Base-by-base conservation (phyloP, 1,140 invertebrate species). In the Probaryconus sp. region DNA sequence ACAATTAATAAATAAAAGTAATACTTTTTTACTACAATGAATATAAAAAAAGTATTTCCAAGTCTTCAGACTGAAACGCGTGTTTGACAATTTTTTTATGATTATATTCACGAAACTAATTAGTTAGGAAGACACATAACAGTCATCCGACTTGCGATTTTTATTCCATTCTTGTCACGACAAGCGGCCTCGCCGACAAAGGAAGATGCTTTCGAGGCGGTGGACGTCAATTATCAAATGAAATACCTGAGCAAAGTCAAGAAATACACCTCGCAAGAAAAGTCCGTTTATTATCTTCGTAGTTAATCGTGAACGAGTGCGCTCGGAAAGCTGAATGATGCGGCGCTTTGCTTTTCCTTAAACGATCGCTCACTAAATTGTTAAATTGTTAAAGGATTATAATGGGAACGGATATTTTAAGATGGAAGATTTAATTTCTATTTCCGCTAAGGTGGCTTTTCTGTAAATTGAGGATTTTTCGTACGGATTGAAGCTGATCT, bases 401-500 rank as follows among this genome's bases (percentile, higher is more conserved):
- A 16, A 3, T 7, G 14, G 14, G 7, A 4, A 31, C 31, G n/a
- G 26, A 31, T 16, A 13, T n/a, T 24, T 9, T 0, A 31, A 28
- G 16, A 24, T 11, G 26, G 17, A 43, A 30, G 6, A n/a, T n/a
- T n/a, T n/a, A n/a, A n/a, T n/a, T n/a, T 18, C 16, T 17, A 1
- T 3, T 6, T 16, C 16, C 26, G 21, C 26, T 9, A 28, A 33
- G 31, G 5, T 10, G 3, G n/a, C 30, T 50, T 42, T 47, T 26
- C n/a, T 28, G 37, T 24, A 18, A 14, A 35, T 42, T 28, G 40
- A 7, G 13, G 45, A 33, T 43, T 56, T 60, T 48, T 64, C 30
- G 35, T 35, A 26, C 35, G 37, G 20, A 31, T 72, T 47, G 16
- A 14, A 48, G 70, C 63, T 61, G 48, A 50, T 58, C 72, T 30